Conservation (phyloP, 2,797 vertebrate species). For the Coregonus ussuriensis region DNA sequence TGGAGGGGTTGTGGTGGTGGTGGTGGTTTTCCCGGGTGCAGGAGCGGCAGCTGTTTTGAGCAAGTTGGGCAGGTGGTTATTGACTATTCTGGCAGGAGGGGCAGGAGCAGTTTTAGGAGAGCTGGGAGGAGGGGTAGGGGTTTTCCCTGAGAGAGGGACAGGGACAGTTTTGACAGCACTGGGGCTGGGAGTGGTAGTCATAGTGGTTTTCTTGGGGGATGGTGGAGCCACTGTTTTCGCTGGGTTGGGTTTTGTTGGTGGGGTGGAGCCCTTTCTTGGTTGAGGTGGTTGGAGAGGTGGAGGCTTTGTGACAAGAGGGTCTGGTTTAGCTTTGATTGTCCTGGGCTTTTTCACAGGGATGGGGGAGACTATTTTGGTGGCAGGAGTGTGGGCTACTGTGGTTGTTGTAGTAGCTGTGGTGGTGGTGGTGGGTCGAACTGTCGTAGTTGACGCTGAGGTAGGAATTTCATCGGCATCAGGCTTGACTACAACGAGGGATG, state of each 20-base stretch:
- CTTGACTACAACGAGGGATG: slow-evolving; percentile 83
- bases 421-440: slow-evolving; percentile 41
- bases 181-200: slow-evolving; percentile 20
- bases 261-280: slow-evolving; percentile 36
- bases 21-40: slow-evolving; percentile 54
- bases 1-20: slow-evolving; percentile 42
- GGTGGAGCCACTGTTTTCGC: slow-evolving; percentile 22
- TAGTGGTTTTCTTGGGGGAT: slow-evolving; percentile 50
- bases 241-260: slow-evolving; percentile 36
- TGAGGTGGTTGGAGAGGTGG: slow-evolving; percentile 44
- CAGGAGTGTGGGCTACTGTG: slow-evolving; percentile 15
- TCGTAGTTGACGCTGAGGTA: slow-evolving; percentile 44
- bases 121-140: slow-evolving; percentile 41
- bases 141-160: slow-evolving; percentile 51
- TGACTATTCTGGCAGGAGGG: slow-evolving; percentile 24
- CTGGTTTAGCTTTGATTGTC: slow-evolving; percentile 51
- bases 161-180: slow-evolving; percentile 47
- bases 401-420: slow-evolving; percentile 37
- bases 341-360: slow-evolving; percentile 49
- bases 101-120: slow-evolving; percentile 38
- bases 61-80: background rate
- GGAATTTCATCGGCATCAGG: slow-evolving; percentile 72
- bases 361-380: slow-evolving; percentile 31
- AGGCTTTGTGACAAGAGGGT: slow-evolving; percentile 34
- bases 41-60: slow-evolving; percentile 35